phyloP scores from a whole-genome alignment of 2,888 invertebrate genomes.

The Himalopsyche kuldschensis region DNA sequence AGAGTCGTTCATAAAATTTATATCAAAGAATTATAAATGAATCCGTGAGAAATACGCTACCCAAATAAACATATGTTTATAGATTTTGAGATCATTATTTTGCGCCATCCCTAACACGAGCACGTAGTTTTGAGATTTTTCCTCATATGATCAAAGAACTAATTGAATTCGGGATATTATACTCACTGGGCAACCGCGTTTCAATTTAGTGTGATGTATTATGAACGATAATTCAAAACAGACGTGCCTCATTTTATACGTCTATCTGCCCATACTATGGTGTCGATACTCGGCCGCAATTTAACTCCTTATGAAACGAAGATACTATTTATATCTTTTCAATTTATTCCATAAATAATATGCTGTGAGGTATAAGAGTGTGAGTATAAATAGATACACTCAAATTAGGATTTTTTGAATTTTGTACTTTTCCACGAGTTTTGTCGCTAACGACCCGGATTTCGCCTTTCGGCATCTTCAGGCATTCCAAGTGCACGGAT shows the following conservation, averaged over 20 bases:
- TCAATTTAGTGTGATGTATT: slow-evolving; percentile 20
- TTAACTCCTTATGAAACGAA: not conserved
- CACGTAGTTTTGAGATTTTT: slow-evolving; percentile 1
- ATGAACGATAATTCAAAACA: slow-evolving; percentile 8
- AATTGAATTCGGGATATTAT: slow-evolving; percentile 9
- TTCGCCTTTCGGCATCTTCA: too few species aligned
- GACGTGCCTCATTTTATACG: slow-evolving; percentile 12
- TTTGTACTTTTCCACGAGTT: too few species aligned
- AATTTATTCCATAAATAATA: too few species aligned
- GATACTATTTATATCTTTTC: too few species aligned
- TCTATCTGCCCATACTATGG: not conserved
- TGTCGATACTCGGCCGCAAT: not conserved
- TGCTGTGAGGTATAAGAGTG: too few species aligned
- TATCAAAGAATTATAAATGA: too few species aligned
- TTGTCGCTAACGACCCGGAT: too few species aligned
- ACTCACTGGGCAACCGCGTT: slow-evolving; percentile 9
- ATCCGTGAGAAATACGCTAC: not conserved
- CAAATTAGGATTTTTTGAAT: too few species aligned
- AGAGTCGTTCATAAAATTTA: too few species aligned
- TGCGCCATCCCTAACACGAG: not conserved
- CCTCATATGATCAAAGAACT: slow-evolving; percentile 5
- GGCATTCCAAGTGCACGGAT: too few species aligned
- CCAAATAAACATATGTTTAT: not conserved
- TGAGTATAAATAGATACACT: too few species aligned
- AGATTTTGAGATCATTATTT: not conserved